Evolutionary conservation across 2,888 invertebrate species (phyloP), one percentile per base, ranked within the genome.

Genomic region (Cheiracanthium punctorium): DNA sequence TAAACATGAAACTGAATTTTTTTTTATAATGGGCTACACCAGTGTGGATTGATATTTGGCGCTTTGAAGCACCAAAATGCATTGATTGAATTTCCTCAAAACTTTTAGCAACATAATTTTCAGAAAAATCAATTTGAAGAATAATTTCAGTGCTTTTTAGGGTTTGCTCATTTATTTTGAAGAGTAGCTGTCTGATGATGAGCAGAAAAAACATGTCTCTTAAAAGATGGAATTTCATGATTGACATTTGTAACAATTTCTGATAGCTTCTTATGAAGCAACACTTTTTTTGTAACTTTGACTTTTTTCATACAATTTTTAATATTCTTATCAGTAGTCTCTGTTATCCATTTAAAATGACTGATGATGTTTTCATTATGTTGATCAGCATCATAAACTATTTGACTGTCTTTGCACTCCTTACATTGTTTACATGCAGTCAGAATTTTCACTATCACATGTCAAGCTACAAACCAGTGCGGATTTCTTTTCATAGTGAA

Each of bases 1-100:
- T 1, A 65, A 24, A 65, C 29, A 24, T 30, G 20, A 20, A 17
- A 65, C 8, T 10, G 30, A 28, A 65, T 65, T 24, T 24, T 24
- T n/a, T 17, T 30, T 65, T 10, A 24, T 24, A 17, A 65, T 65
- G 24, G 14, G 30, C 65, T 29, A 65, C 28, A 14, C 20, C 65
- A 14, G 65, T 24, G 28, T 65, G 65, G 4, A 65, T 24, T 1
- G 24, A 65, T 14, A 65, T 65, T 65, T 65, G 65, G 8, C 28
- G 20, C 17, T 65, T 65, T 10, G 65, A 65, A 2, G 65, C 65
- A 24, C 65, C 65, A 65, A 65, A 65, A n/a, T 65, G 65, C 20
- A 65, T 24, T 4, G 20, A 24, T n/a, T 65, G 65, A 1, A 65
- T 17, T 65, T 65, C 65, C n/a, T 65, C 28, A 65, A 10, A 65